Conservation (phyloP, 1,140 invertebrate genomes). For the Cydia strobilella region DNA sequence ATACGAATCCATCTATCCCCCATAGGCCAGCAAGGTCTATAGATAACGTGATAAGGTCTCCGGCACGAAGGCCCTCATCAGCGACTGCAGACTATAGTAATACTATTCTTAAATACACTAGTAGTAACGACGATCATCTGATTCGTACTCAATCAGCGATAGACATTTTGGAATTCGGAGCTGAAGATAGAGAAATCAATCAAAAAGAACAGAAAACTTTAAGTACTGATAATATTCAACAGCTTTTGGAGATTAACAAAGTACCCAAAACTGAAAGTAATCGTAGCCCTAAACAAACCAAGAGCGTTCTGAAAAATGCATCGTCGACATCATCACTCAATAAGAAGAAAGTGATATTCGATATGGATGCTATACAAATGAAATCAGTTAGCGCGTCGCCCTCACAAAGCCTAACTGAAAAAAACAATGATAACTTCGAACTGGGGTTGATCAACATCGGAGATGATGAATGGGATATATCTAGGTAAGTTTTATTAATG, state of each 20-base stretch:
- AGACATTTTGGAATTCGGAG: constrained; percentile 36
- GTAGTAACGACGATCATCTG: constrained; percentile 35
- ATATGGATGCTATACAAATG: constrained; percentile 80
- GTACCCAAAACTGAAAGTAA: constrained; percentile 64
- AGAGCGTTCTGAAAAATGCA: constrained; percentile 81
- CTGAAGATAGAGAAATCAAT: constrained; percentile 33
- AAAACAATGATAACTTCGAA: constrained; percentile 68
- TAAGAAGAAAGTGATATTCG: constrained; percentile 83
- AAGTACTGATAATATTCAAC: constrained; percentile 54
- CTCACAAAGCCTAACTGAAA: constrained; percentile 67
- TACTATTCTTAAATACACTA: constrained; percentile 38
- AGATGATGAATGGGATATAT: constrained; percentile 78
- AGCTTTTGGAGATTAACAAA: constrained; percentile 48
- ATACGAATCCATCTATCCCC: constrained; percentile 40
- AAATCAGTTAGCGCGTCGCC: constrained; percentile 74
- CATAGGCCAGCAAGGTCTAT: constrained; percentile 49
- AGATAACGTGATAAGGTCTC: constrained; percentile 63
- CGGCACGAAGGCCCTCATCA: constrained; percentile 51
- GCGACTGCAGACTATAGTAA: constrained; percentile 41
- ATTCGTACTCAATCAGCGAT: constrained; percentile 45
- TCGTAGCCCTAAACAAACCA: constrained; percentile 64
- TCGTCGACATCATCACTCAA: constrained; percentile 76
- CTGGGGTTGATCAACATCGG: constrained; percentile 66
- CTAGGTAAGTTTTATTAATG: constrained; percentile 64
- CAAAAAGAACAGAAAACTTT: constrained; percentile 35